Percentiles rank a stretch among this genome's conserved stretches.
Evolutionary conservation across 30 jellyfish, hydroid and myxozoan genomes (phyloP).

Genomic region (Mastigias papua): DNA sequence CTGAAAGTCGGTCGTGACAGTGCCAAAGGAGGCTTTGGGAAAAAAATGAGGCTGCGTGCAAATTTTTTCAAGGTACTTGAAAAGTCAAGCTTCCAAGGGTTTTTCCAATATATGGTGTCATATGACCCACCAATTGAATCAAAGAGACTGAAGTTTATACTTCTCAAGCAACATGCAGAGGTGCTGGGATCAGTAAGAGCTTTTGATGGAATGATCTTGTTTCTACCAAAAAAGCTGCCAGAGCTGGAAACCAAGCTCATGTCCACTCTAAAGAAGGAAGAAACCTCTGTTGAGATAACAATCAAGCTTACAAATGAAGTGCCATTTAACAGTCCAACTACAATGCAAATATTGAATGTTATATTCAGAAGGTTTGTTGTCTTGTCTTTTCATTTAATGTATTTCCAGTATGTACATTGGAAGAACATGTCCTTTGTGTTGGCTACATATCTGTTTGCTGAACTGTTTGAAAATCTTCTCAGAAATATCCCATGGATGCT

Average conservation of each 20-base stretch:
- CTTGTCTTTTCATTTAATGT: too few relatives aligned
- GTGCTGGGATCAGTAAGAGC: constrained; percentile 76
- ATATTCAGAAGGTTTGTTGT: constrained; percentile 79
- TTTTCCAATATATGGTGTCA: constrained; percentile 79
- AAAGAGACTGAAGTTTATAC: constrained; percentile 48
- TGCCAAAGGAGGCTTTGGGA: constrained; percentile 69
- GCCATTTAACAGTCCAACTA: constrained; percentile 80
- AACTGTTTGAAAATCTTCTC: too few relatives aligned
- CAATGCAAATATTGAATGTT: constrained; percentile 72
- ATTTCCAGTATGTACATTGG: too few relatives aligned
- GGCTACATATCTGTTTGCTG: too few relatives aligned
- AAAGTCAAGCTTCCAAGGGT: constrained; percentile 54
- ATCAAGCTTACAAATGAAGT: constrained; percentile 63
- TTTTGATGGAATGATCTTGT: constrained; percentile 91
- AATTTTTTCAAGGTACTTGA: constrained; percentile 75
- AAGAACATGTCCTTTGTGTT: too few relatives aligned
- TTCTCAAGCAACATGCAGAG: constrained; percentile 76
- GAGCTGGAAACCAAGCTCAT: constrained; percentile 64
- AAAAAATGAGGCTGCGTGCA: constrained; percentile 50
- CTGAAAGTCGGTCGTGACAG: constrained; percentile 43
- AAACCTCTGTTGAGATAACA: constrained; percentile 54
- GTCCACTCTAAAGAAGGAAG: constrained; percentile 51
- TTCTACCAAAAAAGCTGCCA: constrained; percentile 80
- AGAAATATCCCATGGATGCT: too few relatives aligned
- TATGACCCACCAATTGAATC: constrained; percentile 87